phyloP scores from a whole-genome alignment of 2,888 invertebrate genomes.

The Sarcophaga carnaria region DNA sequence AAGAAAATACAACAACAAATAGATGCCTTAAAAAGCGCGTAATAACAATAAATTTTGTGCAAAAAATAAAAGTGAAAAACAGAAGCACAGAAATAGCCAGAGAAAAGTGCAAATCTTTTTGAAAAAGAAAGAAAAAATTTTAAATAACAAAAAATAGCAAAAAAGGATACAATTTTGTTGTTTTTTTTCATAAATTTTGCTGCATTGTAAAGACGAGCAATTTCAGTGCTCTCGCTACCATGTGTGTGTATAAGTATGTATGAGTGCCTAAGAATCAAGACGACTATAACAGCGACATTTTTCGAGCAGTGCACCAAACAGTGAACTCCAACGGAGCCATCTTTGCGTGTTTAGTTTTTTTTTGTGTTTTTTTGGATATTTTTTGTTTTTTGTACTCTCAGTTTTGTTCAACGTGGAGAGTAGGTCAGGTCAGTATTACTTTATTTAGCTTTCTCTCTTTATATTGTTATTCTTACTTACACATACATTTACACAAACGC shows the following conservation, averaged over 20 bases:
- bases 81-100: not conserved
- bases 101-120: not conserved
- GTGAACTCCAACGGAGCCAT: conserved; percentile 61
- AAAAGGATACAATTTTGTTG: conserved; percentile 7
- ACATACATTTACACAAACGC: not conserved
- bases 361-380: not conserved
- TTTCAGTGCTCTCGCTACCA: not conserved
- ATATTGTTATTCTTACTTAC: conserved; percentile 15
- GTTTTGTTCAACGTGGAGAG: conserved; percentile 45
- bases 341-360: conserved; percentile 36
- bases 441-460: conserved; percentile 49
- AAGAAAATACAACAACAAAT: conserved; percentile 8
- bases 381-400: not conserved
- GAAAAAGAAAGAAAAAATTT: conserved; percentile 11
- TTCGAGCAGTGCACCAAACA: conserved; percentile 66
- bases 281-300: conserved; percentile 54
- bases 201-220: too few relatives aligned
- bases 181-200: conserved; percentile 40
- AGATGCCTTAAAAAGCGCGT: conserved; percentile 50
- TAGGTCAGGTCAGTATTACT: conserved; percentile 70
- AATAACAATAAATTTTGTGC: not conserved
- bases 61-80: conserved; percentile 8
- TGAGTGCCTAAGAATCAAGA: conserved; percentile 11
- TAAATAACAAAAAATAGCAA: conserved; percentile 26
- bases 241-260: conserved; percentile 5